These are phyloP conservation scores for Thunnus thynnus DNA, from an alignment of 2,113 vertebrate genomes.

Conservation along the genomic window DNA sequence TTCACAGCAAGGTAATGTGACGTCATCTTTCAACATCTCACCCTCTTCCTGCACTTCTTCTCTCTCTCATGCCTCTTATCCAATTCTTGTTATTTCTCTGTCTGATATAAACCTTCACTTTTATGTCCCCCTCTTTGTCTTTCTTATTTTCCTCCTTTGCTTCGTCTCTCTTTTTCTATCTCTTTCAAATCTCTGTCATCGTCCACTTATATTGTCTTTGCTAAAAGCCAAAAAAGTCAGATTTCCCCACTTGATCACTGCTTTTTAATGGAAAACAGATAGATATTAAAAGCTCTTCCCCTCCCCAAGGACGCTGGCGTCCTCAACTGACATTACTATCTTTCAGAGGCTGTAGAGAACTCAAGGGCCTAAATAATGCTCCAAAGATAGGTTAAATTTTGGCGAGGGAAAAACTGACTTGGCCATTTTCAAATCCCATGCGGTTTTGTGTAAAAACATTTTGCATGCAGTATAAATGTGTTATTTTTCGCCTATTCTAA, in stretches of 20 bases:
- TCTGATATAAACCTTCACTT: slow-evolving; percentile 31
- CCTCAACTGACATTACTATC: too few relatives aligned
- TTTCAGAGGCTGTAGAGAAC: too few relatives aligned
- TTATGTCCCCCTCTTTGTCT: not conserved
- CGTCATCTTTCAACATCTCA: slow-evolving; percentile 46
- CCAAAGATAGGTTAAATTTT: too few relatives aligned
- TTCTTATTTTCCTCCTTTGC: not conserved
- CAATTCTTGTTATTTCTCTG: not conserved
- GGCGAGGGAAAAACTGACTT: too few relatives aligned
- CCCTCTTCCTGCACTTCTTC: not conserved
- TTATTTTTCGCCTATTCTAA: too few relatives aligned
- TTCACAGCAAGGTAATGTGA: slow-evolving; percentile 46
- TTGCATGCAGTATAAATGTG: too few relatives aligned
- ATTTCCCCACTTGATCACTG: slow-evolving; percentile 72
- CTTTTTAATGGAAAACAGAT: slow-evolving; percentile 68
- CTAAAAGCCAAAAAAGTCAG: slow-evolving; percentile 70
- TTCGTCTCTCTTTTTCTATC: not conserved
- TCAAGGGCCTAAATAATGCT: too few relatives aligned
- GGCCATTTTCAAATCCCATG: too few relatives aligned
- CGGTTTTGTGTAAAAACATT: too few relatives aligned
- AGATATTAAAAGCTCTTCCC: slow-evolving; percentile 39
- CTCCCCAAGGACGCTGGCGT: too few relatives aligned
- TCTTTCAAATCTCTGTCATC: slow-evolving; percentile 56
- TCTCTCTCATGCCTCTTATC: not conserved
- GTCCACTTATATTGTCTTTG: slow-evolving; percentile 51